Evolutionary conservation across 1,140 invertebrate species (phyloP).

Genomic region (Artemia franciscana): DNA sequence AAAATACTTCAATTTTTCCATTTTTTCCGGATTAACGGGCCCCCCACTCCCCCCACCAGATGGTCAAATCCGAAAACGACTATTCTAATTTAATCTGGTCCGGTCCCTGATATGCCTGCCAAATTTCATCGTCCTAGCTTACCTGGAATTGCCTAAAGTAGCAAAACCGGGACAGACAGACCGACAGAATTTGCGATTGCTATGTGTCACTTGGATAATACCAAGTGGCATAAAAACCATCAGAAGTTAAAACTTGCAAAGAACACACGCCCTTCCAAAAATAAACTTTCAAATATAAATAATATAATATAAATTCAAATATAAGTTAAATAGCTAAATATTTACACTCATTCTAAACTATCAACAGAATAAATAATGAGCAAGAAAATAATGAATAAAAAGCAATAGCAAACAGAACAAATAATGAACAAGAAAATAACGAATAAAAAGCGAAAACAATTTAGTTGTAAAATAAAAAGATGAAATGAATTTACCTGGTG

Average conservation of each 20-base stretch:
- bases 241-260: no score
- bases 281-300: no score
- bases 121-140: no score
- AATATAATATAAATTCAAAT: no score
- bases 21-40: not conserved
- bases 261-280: no score
- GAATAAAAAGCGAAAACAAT: not conserved
- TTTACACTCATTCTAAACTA: no score
- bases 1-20: not conserved
- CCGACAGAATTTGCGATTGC: not conserved
- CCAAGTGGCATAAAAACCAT: not conserved
- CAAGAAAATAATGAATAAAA: no score
- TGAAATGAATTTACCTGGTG: no score
- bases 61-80: not conserved
- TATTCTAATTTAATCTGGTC: not conserved
- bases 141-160: not conserved
- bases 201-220: not conserved
- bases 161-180: not conserved
- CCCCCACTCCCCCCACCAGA: not conserved
- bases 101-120: not conserved
- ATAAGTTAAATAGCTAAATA: no score
- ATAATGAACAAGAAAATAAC: not conserved
- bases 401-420: not conserved
- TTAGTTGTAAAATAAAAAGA: no score
- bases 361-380: no score